These are phyloP conservation scores for Gadopsis bispinosus DNA, from an alignment of 2,797 vertebrate genomes.

Conservation along the genomic window DNA sequence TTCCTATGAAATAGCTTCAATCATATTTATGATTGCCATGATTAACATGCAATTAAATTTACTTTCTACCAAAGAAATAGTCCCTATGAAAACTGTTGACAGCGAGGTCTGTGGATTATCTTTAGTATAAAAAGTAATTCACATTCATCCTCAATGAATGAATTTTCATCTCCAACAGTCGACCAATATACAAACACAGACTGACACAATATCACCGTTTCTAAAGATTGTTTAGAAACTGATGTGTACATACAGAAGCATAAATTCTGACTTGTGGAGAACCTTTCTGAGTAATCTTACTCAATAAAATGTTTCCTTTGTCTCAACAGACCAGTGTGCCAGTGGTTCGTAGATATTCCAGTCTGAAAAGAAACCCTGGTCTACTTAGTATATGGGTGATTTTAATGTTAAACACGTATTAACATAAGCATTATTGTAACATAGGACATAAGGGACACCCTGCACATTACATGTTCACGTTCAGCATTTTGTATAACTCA, in stretches of 20 bases:
- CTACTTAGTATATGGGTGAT: not conserved
- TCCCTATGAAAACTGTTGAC: not conserved
- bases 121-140: not conserved
- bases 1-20: not conserved
- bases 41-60: not conserved
- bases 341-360: slow-evolving; percentile 27
- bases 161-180: not conserved
- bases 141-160: not conserved
- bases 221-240: not conserved
- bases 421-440: slow-evolving; percentile 5
- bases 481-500: slow-evolving; percentile 16
- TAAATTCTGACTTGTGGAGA: slow-evolving; percentile 33
- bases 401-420: slow-evolving; percentile 34
- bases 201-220: not conserved
- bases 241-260: slow-evolving; percentile 33
- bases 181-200: not conserved
- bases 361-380: slow-evolving; percentile 12
- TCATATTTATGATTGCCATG: not conserved
- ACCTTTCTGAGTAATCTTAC: slow-evolving; percentile 29
- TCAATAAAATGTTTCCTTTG: slow-evolving; percentile 48
- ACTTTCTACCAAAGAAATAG: not conserved
- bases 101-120: not conserved
- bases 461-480: slow-evolving; percentile 15
- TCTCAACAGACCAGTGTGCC: slow-evolving; percentile 13
- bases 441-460: not conserved